Conservation (phyloP, 2,113 vertebrate genomes). For the Himantopus leucocephalus region DNA sequence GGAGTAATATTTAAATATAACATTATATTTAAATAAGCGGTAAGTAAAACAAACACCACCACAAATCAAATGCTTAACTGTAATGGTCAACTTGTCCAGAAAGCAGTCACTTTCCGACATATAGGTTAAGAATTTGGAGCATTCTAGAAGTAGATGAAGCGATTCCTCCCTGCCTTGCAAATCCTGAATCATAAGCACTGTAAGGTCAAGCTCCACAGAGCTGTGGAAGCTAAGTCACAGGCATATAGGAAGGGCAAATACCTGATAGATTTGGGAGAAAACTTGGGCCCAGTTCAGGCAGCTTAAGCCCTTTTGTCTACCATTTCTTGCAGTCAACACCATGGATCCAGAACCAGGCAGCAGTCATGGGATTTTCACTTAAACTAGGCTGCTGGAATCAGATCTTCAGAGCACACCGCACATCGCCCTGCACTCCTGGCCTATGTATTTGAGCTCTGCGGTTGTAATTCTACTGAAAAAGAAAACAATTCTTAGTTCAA, state of each 20-base stretch:
- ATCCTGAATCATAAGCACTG: neutral
- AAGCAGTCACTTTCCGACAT: neutral
- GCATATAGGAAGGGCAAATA: neutral
- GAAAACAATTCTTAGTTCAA: neutral
- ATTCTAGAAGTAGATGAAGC: neutral
- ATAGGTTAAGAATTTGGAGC: neutral
- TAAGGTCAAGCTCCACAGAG: neutral
- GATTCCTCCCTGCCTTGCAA: neutral
- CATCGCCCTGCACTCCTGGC: neutral
- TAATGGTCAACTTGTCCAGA: neutral
- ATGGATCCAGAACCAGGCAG: neutral
- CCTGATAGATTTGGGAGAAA: neutral
- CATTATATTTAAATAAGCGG: neutral
- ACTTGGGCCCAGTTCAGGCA: neutral
- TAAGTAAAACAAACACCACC: neutral
- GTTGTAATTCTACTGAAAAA: neutral
- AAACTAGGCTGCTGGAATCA: neutral
- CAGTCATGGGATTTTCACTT: neutral
- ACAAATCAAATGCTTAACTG: neutral
- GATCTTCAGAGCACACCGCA: fast-evolving
- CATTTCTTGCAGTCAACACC: neutral
- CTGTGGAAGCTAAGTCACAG: neutral
- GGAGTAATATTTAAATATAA: neutral
- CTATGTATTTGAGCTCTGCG: neutral
- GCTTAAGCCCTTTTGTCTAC: neutral